Evolutionary conservation across 2,888 invertebrate species (phyloP).

Genomic region (Lacanobia oleracea): DNA sequence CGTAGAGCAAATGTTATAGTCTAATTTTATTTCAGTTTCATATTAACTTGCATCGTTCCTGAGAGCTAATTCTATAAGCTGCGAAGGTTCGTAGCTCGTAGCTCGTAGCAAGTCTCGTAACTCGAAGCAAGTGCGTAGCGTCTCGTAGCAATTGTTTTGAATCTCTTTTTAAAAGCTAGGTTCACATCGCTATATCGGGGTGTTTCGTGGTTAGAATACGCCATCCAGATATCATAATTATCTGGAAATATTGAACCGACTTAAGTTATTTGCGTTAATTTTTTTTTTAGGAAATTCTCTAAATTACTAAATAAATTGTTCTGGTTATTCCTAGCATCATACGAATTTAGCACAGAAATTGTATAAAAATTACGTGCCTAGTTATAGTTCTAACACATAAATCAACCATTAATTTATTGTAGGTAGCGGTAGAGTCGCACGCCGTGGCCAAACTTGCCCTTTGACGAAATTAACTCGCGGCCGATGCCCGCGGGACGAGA

Average conservation of each 20-base stretch:
- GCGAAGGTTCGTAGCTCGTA: background rate
- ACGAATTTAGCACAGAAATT: background rate
- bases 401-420: slow-evolving; percentile 10
- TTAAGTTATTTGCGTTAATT: too few relatives aligned
- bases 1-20: background rate
- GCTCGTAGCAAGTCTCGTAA: slow-evolving; percentile 7
- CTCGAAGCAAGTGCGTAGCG: slow-evolving; percentile 8
- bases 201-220: too few relatives aligned
- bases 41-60: background rate
- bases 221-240: too few relatives aligned
- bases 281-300: too few relatives aligned
- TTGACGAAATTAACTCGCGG: slow-evolving; percentile 45
- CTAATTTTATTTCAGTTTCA: background rate
- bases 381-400: background rate
- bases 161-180: too few relatives aligned
- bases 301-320: background rate
- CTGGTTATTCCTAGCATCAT: background rate
- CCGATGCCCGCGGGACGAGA: slow-evolving; percentile 6
- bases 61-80: background rate
- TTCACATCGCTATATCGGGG: too few relatives aligned
- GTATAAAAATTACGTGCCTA: background rate
- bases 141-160: slow-evolving; percentile 1
- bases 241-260: too few relatives aligned
- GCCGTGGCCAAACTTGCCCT: slow-evolving; percentile 41
- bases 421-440: slow-evolving; percentile 8